A percentile compares a stretch with the other conserved stretches of the same genome.
phyloP scores from a whole-genome alignment of 92 coral and sea anemone genomes.

The Epizoanthus scotinus region DNA sequence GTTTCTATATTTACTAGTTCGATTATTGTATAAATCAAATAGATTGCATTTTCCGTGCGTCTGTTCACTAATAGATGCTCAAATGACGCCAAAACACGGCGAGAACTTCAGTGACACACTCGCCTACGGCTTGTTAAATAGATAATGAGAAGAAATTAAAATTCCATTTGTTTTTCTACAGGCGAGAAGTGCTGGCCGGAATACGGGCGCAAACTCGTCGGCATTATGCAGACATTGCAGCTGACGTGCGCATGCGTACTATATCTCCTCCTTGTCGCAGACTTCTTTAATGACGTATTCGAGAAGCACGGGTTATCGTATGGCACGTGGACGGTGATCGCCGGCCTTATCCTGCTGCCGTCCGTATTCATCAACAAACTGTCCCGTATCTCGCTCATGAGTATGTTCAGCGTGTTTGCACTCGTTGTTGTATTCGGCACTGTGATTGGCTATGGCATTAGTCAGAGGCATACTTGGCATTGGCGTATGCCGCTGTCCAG shows the following conservation, averaged over 20 bases:
- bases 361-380: conserved; percentile 88
- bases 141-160: not conserved
- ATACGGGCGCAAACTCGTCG: conserved; percentile 77
- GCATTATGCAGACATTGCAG: conserved; percentile 91
- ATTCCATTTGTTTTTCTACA: conserved; percentile 21
- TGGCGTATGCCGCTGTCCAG: conserved; percentile 86
- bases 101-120: too few relatives aligned
- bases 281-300: conserved; percentile 94
- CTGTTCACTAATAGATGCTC: too few relatives aligned
- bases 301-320: conserved; percentile 74
- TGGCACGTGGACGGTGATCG: conserved; percentile 80
- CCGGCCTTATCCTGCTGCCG: conserved; percentile 89
- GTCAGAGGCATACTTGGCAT: conserved; percentile 87
- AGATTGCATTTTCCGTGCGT: too few relatives aligned
- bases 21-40: too few relatives aligned
- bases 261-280: conserved; percentile 92
- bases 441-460: conserved; percentile 87
- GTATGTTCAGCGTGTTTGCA: conserved; percentile 98
- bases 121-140: too few relatives aligned
- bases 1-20: too few relatives aligned
- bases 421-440: conserved; percentile 80
- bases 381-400: conserved; percentile 93
- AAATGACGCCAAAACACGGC: too few relatives aligned
- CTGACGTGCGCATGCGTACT: conserved; percentile 97
- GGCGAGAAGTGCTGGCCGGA: conserved; percentile 95